Conservation (phyloP, 2,888 invertebrate species). For the Cataglyphis livida region DNA sequence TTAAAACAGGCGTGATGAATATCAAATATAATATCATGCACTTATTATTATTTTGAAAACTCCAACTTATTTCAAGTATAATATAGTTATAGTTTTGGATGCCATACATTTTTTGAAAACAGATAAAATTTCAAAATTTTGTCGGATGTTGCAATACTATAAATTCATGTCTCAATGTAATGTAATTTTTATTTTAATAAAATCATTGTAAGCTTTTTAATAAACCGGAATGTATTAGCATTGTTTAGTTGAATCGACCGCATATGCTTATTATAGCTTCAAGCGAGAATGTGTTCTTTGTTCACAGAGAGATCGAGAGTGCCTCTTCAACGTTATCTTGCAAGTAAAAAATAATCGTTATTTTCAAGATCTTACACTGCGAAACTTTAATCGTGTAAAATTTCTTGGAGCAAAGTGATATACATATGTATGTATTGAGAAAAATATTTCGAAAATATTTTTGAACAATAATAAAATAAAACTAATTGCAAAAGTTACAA, state of each 20-base stretch:
- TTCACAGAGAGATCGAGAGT: not conserved
- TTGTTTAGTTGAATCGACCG: slow-evolving; percentile 17
- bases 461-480: not conserved
- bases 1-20: not conserved
- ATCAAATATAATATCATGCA: not conserved
- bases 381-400: not conserved
- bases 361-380: not conserved
- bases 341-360: not conserved
- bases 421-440: not conserved
- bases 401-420: not conserved
- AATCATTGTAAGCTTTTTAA: not conserved
- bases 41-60: slow-evolving; percentile 22
- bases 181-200: not conserved
- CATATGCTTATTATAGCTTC: slow-evolving; percentile 13
- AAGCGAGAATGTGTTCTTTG: not conserved
- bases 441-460: not conserved
- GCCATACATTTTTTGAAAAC: not conserved
- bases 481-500: not conserved
- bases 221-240: not conserved
- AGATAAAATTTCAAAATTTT: not conserved
- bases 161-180: not conserved
- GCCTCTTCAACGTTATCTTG: not conserved
- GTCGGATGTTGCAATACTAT: not conserved
- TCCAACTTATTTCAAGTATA: not conserved
- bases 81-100: not conserved